Evolutionary conservation across 2,888 invertebrate species (phyloP).

Genomic region (Orchesellides sinensis): DNA sequence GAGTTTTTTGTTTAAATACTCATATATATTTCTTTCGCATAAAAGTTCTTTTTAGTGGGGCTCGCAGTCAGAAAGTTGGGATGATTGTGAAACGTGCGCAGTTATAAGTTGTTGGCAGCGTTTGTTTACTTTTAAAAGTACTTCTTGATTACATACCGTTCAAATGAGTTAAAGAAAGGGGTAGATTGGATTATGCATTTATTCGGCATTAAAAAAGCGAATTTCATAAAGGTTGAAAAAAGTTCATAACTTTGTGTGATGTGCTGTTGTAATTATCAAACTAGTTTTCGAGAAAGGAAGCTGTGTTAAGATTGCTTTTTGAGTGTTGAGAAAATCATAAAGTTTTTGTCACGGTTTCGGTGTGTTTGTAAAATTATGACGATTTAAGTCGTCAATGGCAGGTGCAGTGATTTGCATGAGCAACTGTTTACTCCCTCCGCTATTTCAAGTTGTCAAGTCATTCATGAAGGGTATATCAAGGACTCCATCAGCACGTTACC

Average conservation of each 20-base stretch:
- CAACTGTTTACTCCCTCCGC: neutral
- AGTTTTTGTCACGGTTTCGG: slow-evolving; percentile 16
- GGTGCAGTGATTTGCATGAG: slow-evolving; percentile 12
- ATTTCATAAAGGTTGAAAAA: neutral
- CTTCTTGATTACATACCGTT: too few species aligned
- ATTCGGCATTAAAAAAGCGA: too few species aligned
- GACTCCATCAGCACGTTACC: slow-evolving; percentile 47
- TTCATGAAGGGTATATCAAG: slow-evolving; percentile 62
- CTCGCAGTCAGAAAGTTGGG: neutral
- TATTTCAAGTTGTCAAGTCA: slow-evolving; percentile 20
- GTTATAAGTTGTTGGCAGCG: too few species aligned
- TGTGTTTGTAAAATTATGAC: slow-evolving; percentile 1
- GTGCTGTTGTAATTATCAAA: too few species aligned
- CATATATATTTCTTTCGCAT: neutral
- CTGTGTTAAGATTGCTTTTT: neutral
- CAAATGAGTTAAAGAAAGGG: too few species aligned
- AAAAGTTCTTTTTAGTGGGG: neutral
- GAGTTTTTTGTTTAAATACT: neutral
- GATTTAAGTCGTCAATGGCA: slow-evolving; percentile 29
- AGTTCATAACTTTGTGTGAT: neutral
- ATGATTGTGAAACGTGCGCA: too few species aligned
- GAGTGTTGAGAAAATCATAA: neutral
- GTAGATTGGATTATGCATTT: too few species aligned
- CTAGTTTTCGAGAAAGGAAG: too few species aligned
- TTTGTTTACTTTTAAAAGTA: too few species aligned